Evolutionary conservation across 2,113 vertebrate species (phyloP), one percentile per base, ranked within the genome.

Genomic region (Planiliza haematocheilus): DNA sequence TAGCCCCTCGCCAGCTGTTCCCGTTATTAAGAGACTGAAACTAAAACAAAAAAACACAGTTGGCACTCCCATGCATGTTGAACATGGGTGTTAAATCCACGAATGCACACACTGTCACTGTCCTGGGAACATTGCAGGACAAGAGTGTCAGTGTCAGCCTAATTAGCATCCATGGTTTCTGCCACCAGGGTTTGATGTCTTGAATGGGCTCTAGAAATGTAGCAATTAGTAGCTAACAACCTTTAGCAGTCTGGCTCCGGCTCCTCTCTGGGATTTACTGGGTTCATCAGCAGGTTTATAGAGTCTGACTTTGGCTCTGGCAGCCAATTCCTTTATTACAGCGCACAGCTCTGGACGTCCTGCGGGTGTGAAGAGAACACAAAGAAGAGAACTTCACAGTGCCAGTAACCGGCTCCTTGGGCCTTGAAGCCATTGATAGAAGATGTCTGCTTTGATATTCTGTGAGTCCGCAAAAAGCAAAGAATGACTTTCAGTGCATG

Each of bases 241-340:
- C 70, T 81, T 86, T 78, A 81, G 74, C 81, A 71, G 74, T 65
- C 82, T 88, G 85, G 79, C 70, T 72, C 63, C 12, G 48, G 86
- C 73, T 79, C 69, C 81, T 82, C 74, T 58, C 30, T 34, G 74
- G 69, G 74, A 81, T 88, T 90, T 83, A 88, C 64, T 79, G 87
- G 82, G 91, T 91, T 93, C 91, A 92, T 88, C 88, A 87, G 78
- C 73, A 78, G 90, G 90, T 92, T 92, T 92, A 91, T 90, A 85
- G 84, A 92, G 85, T 85, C 79, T 84, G 84, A 87, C 85, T 88
- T 82, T 91, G 90, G 91, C 88, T 90, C 77, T 77, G 71, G 73
- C 79, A 78, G 73, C 81, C 63, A 66, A 48, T 76, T 91, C 79
- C 42, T 84, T 88, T 75, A 76, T 80, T 65, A 75, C 64, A 59